Evolutionary conservation across 2,888 invertebrate species (phyloP).

Genomic region (Autographa pulchrina): DNA sequence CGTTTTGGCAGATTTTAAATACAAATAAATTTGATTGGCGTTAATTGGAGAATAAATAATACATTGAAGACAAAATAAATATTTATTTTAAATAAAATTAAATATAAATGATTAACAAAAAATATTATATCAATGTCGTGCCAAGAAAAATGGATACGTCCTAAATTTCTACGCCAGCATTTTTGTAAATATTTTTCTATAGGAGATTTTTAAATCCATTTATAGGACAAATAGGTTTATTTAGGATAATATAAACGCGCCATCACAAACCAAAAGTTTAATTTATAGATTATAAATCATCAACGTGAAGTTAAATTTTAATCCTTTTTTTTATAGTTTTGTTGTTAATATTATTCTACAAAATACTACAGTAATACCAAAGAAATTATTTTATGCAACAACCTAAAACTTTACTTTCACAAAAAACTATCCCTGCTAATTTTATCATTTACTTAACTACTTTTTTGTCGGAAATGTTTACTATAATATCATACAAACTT

Average conservation of each 20-base stretch:
- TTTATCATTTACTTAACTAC: too few relatives aligned
- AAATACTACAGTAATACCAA: too few relatives aligned
- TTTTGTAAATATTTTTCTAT: slow-evolving; percentile 79
- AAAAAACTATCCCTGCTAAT: too few relatives aligned
- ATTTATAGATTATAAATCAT: slow-evolving; percentile 32
- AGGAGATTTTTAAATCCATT: slow-evolving; percentile 73
- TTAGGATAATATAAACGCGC: slow-evolving; percentile 45
- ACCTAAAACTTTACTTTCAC: too few relatives aligned
- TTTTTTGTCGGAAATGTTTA: too few relatives aligned
- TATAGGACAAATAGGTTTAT: slow-evolving; percentile 61
- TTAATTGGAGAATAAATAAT: not conserved
- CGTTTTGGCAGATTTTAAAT: slow-evolving; percentile 25
- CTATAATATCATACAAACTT: too few relatives aligned
- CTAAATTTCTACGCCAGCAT: slow-evolving; percentile 67
- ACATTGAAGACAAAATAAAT: not conserved
- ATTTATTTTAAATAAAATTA: slow-evolving; percentile 5
- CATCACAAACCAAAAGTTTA: slow-evolving; percentile 38
- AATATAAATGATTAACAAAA: slow-evolving; percentile 33
- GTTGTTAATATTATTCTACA: too few relatives aligned
- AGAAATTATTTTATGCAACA: too few relatives aligned
- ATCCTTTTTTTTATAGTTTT: not conserved
- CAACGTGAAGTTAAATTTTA: slow-evolving; percentile 16
- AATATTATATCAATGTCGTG: slow-evolving; percentile 71
- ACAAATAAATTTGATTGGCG: slow-evolving; percentile 9
- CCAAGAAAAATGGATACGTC: slow-evolving; percentile 72